Percentiles rank a stretch among this genome's conserved stretches.
These are phyloP conservation scores for Micromys minutus DNA, from an alignment of 2,113 vertebrate genomes.

Conservation along the genomic window DNA sequence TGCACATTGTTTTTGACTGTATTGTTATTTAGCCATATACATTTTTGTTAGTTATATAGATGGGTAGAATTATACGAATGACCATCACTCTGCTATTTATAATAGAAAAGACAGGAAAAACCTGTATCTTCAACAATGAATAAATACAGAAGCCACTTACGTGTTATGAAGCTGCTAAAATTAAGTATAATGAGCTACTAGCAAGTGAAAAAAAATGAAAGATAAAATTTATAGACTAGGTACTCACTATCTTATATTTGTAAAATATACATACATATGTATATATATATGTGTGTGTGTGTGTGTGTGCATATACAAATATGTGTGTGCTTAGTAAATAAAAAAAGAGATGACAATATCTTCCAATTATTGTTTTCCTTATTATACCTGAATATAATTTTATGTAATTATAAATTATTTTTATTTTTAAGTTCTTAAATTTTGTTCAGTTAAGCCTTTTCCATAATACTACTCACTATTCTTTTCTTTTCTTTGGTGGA, in stretches of 20 bases:
- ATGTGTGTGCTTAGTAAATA: not conserved
- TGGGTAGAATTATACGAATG: not conserved
- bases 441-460: slow-evolving; percentile 41
- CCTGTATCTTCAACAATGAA: not conserved
- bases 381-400: not conserved
- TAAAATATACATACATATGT: not conserved
- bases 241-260: not conserved
- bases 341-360: not conserved
- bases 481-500: not conserved
- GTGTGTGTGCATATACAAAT: not conserved
- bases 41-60: not conserved
- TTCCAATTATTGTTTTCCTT: not conserved
- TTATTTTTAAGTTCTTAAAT: not conserved
- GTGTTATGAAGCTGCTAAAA: not conserved
- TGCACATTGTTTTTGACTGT: not conserved
- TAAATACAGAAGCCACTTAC: not conserved
- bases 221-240: not conserved
- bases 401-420: not conserved
- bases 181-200: not conserved
- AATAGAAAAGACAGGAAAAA: not conserved
- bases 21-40: not conserved
- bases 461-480: not conserved
- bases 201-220: slow-evolving; percentile 32
- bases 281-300: too few relatives aligned
- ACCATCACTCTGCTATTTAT: not conserved